Evolutionary conservation across 2,888 invertebrate species (phyloP), one percentile per base, ranked within the genome.

Genomic region (Parnassius orleans): DNA sequence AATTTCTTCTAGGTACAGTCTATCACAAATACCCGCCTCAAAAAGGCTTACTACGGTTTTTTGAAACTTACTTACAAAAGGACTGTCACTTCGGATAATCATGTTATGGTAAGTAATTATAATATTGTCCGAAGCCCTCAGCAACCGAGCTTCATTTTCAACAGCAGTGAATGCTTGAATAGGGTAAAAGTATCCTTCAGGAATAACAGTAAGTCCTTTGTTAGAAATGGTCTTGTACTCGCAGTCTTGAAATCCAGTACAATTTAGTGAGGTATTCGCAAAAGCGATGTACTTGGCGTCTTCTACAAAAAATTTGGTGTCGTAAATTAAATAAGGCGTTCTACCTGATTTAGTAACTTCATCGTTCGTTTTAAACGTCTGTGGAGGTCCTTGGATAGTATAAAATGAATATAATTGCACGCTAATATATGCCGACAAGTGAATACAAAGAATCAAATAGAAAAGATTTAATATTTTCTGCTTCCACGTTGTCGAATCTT

Each of bases 71-170:
- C 14, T 57, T 0, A 74, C 72, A 0, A 87, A 63, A 2, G 70
- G 60, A 64, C 77, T 77, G 12, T 77, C 66, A 52, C 81, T 87
- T 1, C 78, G 68, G 0, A 88, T 70, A 14, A 85, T 42, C 79
- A 90, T 89, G 66, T 89, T 87, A 47, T 86, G 83, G 59, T 80
- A 89, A 0, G 85, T 71, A 0, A 76, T 76, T 0, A 90, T 11
- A 10, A 87, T 55, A 53, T 80, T 81, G 44, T 89, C 83, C 1
- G 69, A 7, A 1, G 78, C 66, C 64, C 68, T 72, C 12, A 89
- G 52, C 2, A 87, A 64, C 62, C 71, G 79, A 2, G 87, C 87
- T 71, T 90, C 89, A 42, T 79, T 75, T 15, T 84, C 70, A 0
- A 84, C 73, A 2, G 83, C 76, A 3, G 88, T 80, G 0, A 19